Evolutionary conservation across 2,888 invertebrate genomes (phyloP).

Genomic region (Callyntrura sp.): DNA sequence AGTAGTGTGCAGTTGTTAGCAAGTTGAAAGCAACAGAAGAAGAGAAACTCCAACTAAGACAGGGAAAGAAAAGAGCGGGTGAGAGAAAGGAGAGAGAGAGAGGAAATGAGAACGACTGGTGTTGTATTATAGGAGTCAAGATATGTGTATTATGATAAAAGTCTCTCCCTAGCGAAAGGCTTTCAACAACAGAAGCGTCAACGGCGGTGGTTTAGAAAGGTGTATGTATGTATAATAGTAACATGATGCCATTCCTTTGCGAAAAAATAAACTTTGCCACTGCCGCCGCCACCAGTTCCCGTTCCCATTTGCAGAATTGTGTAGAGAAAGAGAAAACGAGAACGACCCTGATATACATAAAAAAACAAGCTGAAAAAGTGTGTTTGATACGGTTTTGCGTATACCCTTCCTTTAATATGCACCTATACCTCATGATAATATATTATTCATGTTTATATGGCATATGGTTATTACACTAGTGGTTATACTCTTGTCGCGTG

Average conservation of each 20-base stretch:
- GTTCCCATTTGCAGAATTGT: constrained; percentile 63
- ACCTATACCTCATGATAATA: constrained; percentile 27
- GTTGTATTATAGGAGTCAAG: constrained; percentile 52
- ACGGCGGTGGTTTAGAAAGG: constrained; percentile 34
- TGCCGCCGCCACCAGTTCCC: constrained; percentile 34
- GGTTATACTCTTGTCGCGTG: constrained; percentile 74
- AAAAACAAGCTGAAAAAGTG: constrained; percentile 3
- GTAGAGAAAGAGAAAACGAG: constrained; percentile 31
- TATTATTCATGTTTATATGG: constrained; percentile 57
- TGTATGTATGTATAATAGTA: constrained; percentile 13
- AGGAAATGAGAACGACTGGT: constrained; percentile 49
- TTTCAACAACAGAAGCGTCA: constrained; percentile 41
- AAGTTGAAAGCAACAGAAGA: constrained; percentile 53
- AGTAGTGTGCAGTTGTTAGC: background rate
- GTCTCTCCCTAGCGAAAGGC: constrained; percentile 59
- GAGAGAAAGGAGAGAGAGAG: constrained; percentile 33
- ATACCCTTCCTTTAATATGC: constrained; percentile 1
- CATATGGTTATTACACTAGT: constrained; percentile 64
- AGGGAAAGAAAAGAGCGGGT: background rate
- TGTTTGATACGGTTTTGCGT: constrained; percentile 16
- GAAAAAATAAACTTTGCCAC: constrained; percentile 50
- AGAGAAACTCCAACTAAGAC: constrained; percentile 14
- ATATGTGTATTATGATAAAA: constrained; percentile 62
- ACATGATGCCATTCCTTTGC: constrained; percentile 67
- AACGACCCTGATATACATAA: constrained; percentile 55